A percentile compares a stretch with the other conserved stretches of the same genome.
Conservation (phyloP, 2,888 invertebrate genomes). For the Tanypteryx hageni region DNA sequence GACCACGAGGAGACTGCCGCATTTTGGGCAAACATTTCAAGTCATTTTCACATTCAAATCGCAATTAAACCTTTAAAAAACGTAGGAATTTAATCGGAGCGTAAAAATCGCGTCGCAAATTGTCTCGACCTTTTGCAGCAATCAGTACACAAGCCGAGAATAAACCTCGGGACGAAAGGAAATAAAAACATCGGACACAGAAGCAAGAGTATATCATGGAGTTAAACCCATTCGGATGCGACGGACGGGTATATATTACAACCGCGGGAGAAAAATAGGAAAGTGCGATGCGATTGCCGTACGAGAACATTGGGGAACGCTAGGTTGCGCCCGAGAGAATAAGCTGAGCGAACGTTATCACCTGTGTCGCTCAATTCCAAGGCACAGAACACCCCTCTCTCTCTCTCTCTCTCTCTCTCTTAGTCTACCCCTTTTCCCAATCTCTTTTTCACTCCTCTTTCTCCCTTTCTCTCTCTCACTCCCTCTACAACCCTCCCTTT, state of each 20-base stretch:
- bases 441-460: not conserved
- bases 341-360: constrained; percentile 30
- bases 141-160: not conserved
- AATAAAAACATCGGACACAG: not conserved
- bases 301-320: too few relatives aligned
- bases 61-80: not conserved
- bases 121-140: not conserved
- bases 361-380: constrained; percentile 20
- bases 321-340: constrained; percentile 13
- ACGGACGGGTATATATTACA: constrained; percentile 36
- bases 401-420: not conserved
- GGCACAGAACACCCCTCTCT: not conserved
- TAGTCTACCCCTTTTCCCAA: not conserved
- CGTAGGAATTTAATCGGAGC: not conserved
- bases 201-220: constrained; percentile 8
- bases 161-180: not conserved
- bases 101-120: not conserved
- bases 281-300: not conserved
- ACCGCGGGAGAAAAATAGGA: constrained; percentile 25
- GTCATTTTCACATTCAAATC: too few relatives aligned
- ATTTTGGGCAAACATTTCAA: too few relatives aligned
- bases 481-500: not conserved
- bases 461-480: not conserved
- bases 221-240: constrained; percentile 30
- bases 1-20: too few relatives aligned